These are phyloP conservation scores for Galleria mellonella DNA, from an alignment of 1,140 invertebrate species.

Conservation along the genomic window DNA sequence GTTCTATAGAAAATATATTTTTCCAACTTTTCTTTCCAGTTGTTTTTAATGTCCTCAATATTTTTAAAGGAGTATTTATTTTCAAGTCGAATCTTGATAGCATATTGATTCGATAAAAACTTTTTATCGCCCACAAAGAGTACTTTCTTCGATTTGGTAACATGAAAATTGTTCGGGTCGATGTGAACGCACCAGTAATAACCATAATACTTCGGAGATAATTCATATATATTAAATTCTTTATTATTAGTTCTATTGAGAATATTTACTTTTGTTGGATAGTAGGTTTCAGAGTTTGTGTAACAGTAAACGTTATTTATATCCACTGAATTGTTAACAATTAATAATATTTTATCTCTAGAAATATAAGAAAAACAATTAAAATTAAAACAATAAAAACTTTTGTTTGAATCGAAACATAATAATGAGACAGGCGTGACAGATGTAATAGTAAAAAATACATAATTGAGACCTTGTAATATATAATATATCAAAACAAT, in stretches of 20 bases:
- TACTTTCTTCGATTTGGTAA: conserved; percentile 44
- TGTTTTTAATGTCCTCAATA: too few relatives aligned
- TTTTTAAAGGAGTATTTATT: not conserved
- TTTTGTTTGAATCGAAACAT: too few relatives aligned
- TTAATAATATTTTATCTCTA: conserved; percentile 37
- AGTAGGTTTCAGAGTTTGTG: conserved; percentile 47
- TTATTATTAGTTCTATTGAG: conserved; percentile 10
- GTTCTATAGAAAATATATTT: conserved; percentile 44
- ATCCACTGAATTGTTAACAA: conserved; percentile 26
- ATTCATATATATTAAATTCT: conserved; percentile 9
- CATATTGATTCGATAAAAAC: conserved; percentile 1
- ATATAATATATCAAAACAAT: too few relatives aligned
- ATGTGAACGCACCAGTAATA: conserved; percentile 63
- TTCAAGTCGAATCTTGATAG: not conserved
- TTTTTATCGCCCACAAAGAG: conserved; percentile 47
- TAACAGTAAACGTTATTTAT: conserved; percentile 48
- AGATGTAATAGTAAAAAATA: too few relatives aligned
- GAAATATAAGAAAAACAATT: too few relatives aligned
- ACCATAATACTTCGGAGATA: conserved; percentile 44
- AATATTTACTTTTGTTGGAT: conserved; percentile 35
- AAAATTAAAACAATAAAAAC: too few relatives aligned
- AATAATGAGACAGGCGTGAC: too few relatives aligned
- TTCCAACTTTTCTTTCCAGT: conserved; percentile 29
- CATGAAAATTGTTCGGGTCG: conserved; percentile 33
- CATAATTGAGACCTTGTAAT: too few relatives aligned